These are phyloP conservation scores for Myopa tessellatipennis DNA, from an alignment of 2,888 invertebrate genomes.

Conservation along the genomic window DNA sequence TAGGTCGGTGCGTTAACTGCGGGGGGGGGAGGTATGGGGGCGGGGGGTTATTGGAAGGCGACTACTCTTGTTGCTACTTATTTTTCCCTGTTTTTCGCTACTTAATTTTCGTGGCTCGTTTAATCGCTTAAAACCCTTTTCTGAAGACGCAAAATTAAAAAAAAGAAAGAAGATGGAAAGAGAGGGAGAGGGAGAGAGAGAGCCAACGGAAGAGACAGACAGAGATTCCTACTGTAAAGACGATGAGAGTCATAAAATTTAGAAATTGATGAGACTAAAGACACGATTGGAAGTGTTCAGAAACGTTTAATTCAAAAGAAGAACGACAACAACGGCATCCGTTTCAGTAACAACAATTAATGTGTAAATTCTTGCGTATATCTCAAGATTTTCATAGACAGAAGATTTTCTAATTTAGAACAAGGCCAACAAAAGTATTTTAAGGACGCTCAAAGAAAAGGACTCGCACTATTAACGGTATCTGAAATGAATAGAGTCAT, in stretches of 20 bases:
- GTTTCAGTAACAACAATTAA: neutral
- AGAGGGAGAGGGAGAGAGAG: no score
- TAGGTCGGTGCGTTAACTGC: no score
- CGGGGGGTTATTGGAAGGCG: no score
- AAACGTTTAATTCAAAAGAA: no score
- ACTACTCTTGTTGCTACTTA: neutral
- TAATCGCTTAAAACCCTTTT: constrained; percentile 39
- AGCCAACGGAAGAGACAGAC: no score
- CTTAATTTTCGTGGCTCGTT: constrained; percentile 44
- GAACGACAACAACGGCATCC: neutral
- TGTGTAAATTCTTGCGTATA: neutral
- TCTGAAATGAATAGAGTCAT: constrained; percentile 33
- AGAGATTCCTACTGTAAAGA: no score
- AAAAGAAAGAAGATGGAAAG: no score
- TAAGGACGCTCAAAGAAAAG: neutral
- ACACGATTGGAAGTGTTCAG: neutral
- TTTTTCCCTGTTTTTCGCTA: neutral
- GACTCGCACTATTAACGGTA: neutral
- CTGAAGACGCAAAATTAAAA: constrained; percentile 33
- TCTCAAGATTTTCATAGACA: neutral
- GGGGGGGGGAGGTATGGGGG: no score
- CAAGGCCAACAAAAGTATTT: neutral
- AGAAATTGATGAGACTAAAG: constrained; percentile 53
- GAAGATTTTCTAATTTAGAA: no score
- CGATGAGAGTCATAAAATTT: constrained; percentile 29